Percentiles rank a stretch among this genome's conserved stretches.
These are phyloP conservation scores for Phalloptychus januarius DNA, from an alignment of 2,797 vertebrate genomes.

Conservation along the genomic window DNA sequence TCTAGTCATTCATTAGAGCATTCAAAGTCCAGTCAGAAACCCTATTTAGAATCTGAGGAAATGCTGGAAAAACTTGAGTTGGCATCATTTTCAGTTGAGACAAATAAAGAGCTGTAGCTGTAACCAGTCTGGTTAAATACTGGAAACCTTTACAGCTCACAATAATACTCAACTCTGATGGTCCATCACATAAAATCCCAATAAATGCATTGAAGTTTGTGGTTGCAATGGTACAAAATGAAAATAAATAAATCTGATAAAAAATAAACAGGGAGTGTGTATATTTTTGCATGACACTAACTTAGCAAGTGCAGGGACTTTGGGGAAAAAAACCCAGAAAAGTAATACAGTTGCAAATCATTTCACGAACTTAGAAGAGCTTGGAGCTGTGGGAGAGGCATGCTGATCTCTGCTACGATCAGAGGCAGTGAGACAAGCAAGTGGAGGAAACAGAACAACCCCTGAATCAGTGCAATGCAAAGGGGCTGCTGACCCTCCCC, in stretches of 20 bases:
- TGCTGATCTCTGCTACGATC: slow-evolving; percentile 36
- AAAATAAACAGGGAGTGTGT: not conserved
- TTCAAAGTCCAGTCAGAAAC: not conserved
- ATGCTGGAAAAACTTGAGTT: not conserved
- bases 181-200: not conserved
- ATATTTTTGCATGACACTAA: not conserved
- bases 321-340: not conserved
- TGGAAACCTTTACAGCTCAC: not conserved
- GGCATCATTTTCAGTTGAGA: not conserved
- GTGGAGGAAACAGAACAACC: slow-evolving; percentile 58
- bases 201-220: not conserved
- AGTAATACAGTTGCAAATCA: not conserved
- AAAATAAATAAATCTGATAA: too few species aligned
- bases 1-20: not conserved
- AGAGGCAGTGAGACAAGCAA: slow-evolving; percentile 66
- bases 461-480: not conserved
- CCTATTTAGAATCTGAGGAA: not conserved
- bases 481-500: not conserved
- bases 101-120: too few species aligned
- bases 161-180: not conserved
- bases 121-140: too few species aligned
- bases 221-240: not conserved
- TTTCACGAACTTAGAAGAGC: not conserved
- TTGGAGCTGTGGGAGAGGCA: not conserved
- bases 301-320: not conserved